phyloP scores from a whole-genome alignment of 92 coral and sea anemone species.

The Umimayanthus chanpuru region DNA sequence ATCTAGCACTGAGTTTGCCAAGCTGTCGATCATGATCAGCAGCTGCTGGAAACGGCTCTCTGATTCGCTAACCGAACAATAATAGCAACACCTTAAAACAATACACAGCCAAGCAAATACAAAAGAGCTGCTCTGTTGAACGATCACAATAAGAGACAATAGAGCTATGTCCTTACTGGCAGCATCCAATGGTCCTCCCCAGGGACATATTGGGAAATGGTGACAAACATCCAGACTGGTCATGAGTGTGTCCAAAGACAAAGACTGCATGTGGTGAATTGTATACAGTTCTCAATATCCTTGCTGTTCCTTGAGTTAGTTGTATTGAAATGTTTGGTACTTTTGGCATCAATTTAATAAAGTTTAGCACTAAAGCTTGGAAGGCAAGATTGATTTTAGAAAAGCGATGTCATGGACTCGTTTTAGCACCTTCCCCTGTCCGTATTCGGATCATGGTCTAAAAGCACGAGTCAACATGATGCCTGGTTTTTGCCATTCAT shows the following conservation, averaged over 20 bases:
- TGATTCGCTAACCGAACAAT: neutral
- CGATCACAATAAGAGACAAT: too few species aligned
- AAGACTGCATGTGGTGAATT: neutral
- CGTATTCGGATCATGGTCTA: slow-evolving; percentile 14
- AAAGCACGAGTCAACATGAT: slow-evolving; percentile 2
- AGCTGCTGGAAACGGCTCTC: too few species aligned
- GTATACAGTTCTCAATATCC: slow-evolving; percentile 18
- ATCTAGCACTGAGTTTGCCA: slow-evolving; percentile 27
- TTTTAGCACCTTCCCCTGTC: neutral
- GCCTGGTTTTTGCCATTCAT: neutral
- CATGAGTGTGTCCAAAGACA: neutral
- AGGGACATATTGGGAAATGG: slow-evolving; percentile 29
- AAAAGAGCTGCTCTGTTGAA: too few species aligned
- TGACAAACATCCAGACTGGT: slow-evolving; percentile 43
- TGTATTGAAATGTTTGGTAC: slow-evolving; percentile 1
- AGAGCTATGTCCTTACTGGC: neutral
- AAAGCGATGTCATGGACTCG: slow-evolving; percentile 32
- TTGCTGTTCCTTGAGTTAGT: slow-evolving; percentile 37
- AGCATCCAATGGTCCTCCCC: slow-evolving; percentile 47
- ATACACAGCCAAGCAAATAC: too few species aligned
- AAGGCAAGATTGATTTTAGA: neutral
- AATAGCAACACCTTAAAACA: too few species aligned
- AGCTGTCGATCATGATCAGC: too few species aligned
- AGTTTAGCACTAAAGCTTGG: slow-evolving; percentile 4
- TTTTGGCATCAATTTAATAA: too few species aligned